Evolutionary conservation across 1,140 invertebrate genomes (phyloP).

Genomic region (Eriosoma lanigerum): DNA sequence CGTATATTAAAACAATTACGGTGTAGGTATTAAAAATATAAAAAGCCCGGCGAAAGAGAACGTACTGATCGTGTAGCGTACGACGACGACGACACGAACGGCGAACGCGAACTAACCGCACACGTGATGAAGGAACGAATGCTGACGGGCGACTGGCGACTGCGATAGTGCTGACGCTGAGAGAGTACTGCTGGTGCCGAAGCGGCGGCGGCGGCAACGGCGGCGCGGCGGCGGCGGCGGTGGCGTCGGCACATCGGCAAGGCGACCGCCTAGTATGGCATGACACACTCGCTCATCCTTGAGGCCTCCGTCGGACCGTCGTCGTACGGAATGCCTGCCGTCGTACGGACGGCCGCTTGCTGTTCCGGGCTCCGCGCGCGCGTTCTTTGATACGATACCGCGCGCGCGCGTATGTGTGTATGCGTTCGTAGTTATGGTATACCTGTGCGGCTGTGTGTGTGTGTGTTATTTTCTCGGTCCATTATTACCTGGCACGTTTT

Average conservation of each 20-base stretch:
- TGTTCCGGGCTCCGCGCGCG: constrained; percentile 29
- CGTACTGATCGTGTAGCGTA: background rate
- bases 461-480: constrained; percentile 49
- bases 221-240: constrained; percentile 32
- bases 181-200: too few relatives aligned
- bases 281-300: constrained; percentile 50
- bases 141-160: constrained; percentile 32
- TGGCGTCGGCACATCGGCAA: constrained; percentile 38
- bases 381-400: constrained; percentile 49
- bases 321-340: constrained; percentile 20
- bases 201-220: background rate
- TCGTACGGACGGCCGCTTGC: constrained; percentile 23
- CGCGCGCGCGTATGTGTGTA: background rate
- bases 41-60: background rate
- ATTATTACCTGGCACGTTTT: constrained; percentile 48
- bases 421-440: background rate
- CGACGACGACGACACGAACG: background rate
- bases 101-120: background rate
- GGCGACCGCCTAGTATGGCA: constrained; percentile 41
- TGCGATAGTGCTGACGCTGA: background rate
- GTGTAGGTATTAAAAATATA: too few relatives aligned
- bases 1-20: too few relatives aligned
- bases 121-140: background rate
- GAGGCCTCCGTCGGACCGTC: constrained; percentile 25
- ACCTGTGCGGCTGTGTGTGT: background rate